Conservation (phyloP, 2,888 invertebrate genomes). For the Cheilosia pagana region DNA sequence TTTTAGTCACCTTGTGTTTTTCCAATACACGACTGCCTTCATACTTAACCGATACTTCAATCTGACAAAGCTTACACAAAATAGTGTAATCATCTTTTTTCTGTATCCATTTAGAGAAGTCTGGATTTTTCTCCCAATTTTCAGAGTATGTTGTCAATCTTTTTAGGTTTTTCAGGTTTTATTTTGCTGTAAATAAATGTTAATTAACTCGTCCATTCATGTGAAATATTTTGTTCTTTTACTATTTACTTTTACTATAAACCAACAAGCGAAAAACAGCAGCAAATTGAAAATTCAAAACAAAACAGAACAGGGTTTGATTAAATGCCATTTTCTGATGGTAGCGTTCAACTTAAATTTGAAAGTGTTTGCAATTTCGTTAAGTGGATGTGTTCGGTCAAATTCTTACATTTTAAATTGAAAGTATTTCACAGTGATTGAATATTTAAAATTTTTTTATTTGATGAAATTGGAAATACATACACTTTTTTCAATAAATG, state of each 20-base stretch:
- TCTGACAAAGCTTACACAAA: slow-evolving; percentile 21
- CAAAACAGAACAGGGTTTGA: no score
- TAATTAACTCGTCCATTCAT: slow-evolving; percentile 1
- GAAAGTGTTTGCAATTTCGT: no score
- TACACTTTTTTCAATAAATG: not conserved
- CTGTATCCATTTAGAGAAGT: slow-evolving; percentile 8
- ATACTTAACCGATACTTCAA: slow-evolving; percentile 25
- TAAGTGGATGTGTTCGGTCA: no score
- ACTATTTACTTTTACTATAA: not conserved
- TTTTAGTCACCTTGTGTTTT: slow-evolving; percentile 9
- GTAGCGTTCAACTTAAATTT: no score
- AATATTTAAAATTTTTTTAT: not conserved
- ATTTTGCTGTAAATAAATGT: slow-evolving; percentile 8
- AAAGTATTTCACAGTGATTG: slow-evolving; percentile 16
- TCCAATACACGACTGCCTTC: slow-evolving; percentile 19
- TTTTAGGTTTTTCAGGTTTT: slow-evolving; percentile 14
- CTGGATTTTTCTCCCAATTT: slow-evolving; percentile 13
- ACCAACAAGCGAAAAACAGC: not conserved
- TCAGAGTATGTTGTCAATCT: slow-evolving; percentile 17
- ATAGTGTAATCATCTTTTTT: slow-evolving; percentile 23
- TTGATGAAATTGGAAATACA: no score
- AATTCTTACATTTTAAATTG: no score
- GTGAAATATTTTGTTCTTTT: slow-evolving; percentile 5
- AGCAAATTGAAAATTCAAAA: no score
- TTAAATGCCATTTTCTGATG: no score